phyloP scores from a whole-genome alignment of 37 sponge, comb jelly and placozoan species.

The Beroe forskalii region DNA sequence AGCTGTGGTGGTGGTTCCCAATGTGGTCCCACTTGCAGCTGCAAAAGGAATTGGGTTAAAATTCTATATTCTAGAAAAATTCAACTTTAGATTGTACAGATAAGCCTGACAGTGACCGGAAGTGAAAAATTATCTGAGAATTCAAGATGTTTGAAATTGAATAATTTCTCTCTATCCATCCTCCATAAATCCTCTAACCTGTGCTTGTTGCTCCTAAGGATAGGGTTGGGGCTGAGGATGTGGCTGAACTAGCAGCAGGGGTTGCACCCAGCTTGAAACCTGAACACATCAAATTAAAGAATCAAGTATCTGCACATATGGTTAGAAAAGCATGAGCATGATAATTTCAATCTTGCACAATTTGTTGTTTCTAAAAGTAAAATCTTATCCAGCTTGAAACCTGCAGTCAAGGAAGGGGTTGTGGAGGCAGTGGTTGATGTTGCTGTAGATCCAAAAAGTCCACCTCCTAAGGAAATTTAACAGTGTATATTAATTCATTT shows the following conservation, averaged over 20 bases:
- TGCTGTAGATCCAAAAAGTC: not conserved
- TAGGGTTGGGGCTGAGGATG: not conserved
- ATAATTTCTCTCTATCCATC: too few species aligned
- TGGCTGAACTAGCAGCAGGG: not conserved
- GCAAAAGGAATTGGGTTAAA: not conserved
- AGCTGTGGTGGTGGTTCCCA: not conserved
- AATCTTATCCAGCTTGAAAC: not conserved
- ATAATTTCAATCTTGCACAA: too few species aligned
- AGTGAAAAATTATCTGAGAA: too few species aligned
- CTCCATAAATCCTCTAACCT: too few species aligned
- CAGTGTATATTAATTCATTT: too few species aligned
- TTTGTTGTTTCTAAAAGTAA: not conserved
- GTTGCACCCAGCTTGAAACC: not conserved
- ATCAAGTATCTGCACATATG: too few species aligned
- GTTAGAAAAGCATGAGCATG: too few species aligned
- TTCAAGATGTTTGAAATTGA: too few species aligned
- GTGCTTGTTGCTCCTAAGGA: not conserved
- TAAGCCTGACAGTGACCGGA: too few species aligned
- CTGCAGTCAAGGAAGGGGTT: not conserved
- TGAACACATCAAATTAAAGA: too few species aligned
- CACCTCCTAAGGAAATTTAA: not conserved
- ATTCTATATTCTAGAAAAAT: too few species aligned
- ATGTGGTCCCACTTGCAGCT: not conserved
- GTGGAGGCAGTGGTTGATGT: not conserved
- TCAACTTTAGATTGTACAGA: too few species aligned